Percentiles rank a stretch among this genome's conserved stretches.
Conservation (phyloP, 2,888 invertebrate genomes). For the Agrypnus murinus region DNA sequence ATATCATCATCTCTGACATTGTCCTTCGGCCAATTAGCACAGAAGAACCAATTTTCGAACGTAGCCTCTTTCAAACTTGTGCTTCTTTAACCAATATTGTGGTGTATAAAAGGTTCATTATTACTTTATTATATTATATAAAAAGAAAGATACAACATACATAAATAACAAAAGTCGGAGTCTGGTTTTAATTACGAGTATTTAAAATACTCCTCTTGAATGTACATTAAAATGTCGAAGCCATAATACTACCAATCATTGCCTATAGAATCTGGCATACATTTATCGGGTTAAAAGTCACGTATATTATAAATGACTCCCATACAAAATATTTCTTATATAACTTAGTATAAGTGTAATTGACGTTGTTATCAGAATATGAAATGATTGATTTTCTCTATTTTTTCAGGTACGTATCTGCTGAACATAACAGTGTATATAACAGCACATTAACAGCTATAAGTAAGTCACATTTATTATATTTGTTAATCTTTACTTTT, state of each 20-base stretch:
- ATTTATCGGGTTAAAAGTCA: constrained; percentile 28
- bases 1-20: too few relatives aligned
- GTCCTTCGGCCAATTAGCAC: too few relatives aligned
- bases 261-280: constrained; percentile 15
- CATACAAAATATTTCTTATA: constrained; percentile 18
- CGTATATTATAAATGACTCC: constrained; percentile 22
- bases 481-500: constrained; percentile 11
- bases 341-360: constrained; percentile 28
- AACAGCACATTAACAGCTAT: constrained; percentile 19
- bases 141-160: too few relatives aligned
- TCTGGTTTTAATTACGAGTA: too few relatives aligned
- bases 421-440: constrained; percentile 38
- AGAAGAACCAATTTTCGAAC: too few relatives aligned
- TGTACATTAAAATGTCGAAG: neutral
- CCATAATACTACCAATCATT: constrained; percentile 2
- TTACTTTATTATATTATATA: too few relatives aligned
- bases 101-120: too few relatives aligned
- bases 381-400: constrained; percentile 33
- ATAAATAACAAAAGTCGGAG: too few relatives aligned
- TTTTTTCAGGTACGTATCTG: constrained; percentile 46
- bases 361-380: constrained; percentile 33
- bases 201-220: too few relatives aligned
- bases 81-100: too few relatives aligned
- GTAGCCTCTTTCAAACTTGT: too few relatives aligned
- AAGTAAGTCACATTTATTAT: constrained; percentile 40